A percentile compares a stretch with the other conserved stretches of the same genome.
These are phyloP conservation scores for Trematomus bernacchii DNA, from an alignment of 2,797 vertebrate species.

Conservation along the genomic window DNA sequence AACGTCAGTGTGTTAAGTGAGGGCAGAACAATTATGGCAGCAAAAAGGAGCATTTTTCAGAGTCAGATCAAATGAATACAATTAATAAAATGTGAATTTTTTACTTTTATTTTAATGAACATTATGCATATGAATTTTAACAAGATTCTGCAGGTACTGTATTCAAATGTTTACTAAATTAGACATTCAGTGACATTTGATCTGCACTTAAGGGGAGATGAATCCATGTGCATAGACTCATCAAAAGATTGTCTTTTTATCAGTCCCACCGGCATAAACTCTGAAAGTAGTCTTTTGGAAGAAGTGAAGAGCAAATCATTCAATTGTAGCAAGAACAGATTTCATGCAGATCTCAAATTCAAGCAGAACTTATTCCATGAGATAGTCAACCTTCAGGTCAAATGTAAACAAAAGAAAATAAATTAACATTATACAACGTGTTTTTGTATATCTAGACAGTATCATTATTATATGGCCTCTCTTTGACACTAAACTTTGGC, in stretches of 20 bases:
- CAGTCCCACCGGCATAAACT: neutral
- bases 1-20: neutral
- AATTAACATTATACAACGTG: constrained; percentile 22
- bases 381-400: neutral
- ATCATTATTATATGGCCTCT: constrained; percentile 10
- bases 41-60: neutral
- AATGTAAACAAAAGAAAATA: constrained; percentile 21
- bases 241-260: neutral
- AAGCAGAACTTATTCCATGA: neutral
- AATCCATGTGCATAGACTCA: constrained; percentile 12
- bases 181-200: constrained; percentile 9
- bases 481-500: constrained; percentile 49
- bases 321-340: neutral
- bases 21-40: neutral
- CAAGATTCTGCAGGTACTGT: constrained; percentile 1
- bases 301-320: constrained; percentile 13
- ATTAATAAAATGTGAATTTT: constrained; percentile 3
- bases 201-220: constrained; percentile 2
- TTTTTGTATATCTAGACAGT: constrained; percentile 9
- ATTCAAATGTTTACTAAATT: neutral
- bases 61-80: neutral
- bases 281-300: neutral
- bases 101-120: constrained; percentile 58
- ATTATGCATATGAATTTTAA: constrained; percentile 6
- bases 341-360: neutral